These are phyloP conservation scores for Albula glossodonta DNA, from an alignment of 2,113 vertebrate genomes.

Conservation along the genomic window DNA sequence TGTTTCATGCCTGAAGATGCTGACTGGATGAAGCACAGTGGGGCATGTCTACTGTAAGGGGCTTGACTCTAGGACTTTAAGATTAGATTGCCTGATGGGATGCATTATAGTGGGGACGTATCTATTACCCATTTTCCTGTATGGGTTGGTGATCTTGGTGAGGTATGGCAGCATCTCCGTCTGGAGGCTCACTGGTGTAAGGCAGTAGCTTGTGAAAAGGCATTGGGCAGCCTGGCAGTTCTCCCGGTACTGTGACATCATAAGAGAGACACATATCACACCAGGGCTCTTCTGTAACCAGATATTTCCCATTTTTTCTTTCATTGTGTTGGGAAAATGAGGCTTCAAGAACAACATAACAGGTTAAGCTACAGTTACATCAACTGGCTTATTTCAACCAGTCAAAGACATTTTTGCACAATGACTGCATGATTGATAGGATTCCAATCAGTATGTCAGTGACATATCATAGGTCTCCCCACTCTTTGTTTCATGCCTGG, in stretches of 20 bases:
- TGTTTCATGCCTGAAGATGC: not conserved
- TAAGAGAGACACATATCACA: constrained; percentile 13
- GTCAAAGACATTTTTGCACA: too few relatives aligned
- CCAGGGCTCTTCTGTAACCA: too few relatives aligned
- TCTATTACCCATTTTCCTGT: constrained; percentile 86
- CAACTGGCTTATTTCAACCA: too few relatives aligned
- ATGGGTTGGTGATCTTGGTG: constrained; percentile 82
- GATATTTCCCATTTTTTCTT: too few relatives aligned
- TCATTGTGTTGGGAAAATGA: too few relatives aligned
- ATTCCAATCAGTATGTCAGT: too few relatives aligned
- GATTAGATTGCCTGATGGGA: not conserved
- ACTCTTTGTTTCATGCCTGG: too few relatives aligned
- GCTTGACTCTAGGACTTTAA: too few relatives aligned
- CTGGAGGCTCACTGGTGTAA: constrained; percentile 81
- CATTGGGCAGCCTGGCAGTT: constrained; percentile 84
- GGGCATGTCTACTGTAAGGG: not conserved
- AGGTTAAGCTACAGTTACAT: too few relatives aligned
- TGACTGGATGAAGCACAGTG: not conserved
- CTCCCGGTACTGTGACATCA: constrained; percentile 77
- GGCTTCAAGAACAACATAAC: too few relatives aligned
- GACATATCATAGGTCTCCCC: too few relatives aligned
- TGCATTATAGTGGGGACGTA: not conserved
- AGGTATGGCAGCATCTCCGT: constrained; percentile 89
- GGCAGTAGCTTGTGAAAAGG: constrained; percentile 87
- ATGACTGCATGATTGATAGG: too few relatives aligned